Percentiles rank a stretch among this genome's conserved stretches.
Evolutionary conservation across 2,797 vertebrate species (phyloP).

Genomic region (Pseudomugil tenellus): DNA sequence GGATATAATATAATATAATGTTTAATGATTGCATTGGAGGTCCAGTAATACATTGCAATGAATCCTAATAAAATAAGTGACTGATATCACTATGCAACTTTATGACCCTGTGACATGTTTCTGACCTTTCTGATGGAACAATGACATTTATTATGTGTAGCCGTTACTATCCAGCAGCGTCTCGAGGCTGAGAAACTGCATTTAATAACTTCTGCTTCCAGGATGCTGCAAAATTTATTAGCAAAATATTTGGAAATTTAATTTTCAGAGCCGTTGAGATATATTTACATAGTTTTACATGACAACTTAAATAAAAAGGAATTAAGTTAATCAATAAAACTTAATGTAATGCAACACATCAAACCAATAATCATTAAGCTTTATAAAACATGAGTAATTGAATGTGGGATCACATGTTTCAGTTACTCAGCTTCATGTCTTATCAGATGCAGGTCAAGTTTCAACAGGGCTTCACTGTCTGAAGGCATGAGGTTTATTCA

Average conservation of each 20-base stretch:
- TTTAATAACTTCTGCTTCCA: too few species aligned
- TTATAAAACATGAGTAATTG: neutral
- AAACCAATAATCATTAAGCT: neutral
- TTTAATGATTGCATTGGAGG: neutral
- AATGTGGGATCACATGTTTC: neutral
- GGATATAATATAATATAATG: neutral
- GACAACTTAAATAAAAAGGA: too few species aligned
- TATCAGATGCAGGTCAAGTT: conserved; percentile 30
- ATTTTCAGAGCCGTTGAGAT: too few species aligned
- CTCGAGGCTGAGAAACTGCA: too few species aligned
- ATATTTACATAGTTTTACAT: too few species aligned
- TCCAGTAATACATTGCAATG: neutral
- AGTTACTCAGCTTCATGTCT: conserved; percentile 2
- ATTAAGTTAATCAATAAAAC: too few species aligned
- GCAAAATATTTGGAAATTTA: neutral
- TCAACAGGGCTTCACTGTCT: conserved; percentile 30
- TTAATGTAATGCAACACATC: too few species aligned
- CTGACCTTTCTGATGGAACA: too few species aligned
- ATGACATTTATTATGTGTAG: too few species aligned
- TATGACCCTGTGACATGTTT: too few species aligned
- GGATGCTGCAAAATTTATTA: neutral
- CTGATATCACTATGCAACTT: neutral
- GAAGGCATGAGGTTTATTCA: conserved; percentile 39
- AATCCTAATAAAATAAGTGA: neutral
- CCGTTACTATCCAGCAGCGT: too few species aligned